Percentiles rank a stretch among this genome's conserved stretches.
Conservation (phyloP, 1,140 invertebrate species). For the Procambarus clarkii region DNA sequence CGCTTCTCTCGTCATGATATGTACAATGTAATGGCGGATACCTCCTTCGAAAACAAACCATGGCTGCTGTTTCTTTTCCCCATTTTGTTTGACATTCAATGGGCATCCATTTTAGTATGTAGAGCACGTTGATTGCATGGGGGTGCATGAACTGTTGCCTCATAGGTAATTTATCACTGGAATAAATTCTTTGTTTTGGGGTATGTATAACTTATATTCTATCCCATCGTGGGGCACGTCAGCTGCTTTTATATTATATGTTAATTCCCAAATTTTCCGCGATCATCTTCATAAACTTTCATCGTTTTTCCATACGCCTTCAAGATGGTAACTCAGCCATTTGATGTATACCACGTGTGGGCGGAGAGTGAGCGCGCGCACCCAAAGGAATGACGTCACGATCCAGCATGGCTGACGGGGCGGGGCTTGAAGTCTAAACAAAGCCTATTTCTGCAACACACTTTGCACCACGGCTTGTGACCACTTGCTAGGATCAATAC, state of each 20-base stretch:
- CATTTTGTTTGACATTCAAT: conserved; percentile 67
- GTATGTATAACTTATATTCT: neutral
- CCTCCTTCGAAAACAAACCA: conserved; percentile 13
- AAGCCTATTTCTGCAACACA: conserved; percentile 66
- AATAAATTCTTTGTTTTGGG: neutral
- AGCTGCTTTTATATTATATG: conserved; percentile 12
- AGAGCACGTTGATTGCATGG: conserved; percentile 61
- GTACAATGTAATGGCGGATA: neutral
- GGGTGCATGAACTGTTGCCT: conserved; percentile 41
- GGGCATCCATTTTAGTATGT: conserved; percentile 66
- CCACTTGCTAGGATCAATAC: conserved; percentile 67
- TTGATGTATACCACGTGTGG: conserved; percentile 61
- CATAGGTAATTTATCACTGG: conserved; percentile 32
- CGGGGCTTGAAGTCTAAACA: conserved; percentile 57
- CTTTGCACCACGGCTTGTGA: conserved; percentile 59
- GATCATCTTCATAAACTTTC: conserved; percentile 15
- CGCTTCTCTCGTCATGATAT: neutral
- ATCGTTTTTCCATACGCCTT: conserved; percentile 52
- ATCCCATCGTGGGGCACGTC: neutral
- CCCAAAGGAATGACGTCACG: conserved; percentile 58
- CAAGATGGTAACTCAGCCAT: conserved; percentile 63
- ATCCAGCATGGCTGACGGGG: conserved; percentile 68
- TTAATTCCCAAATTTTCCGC: conserved; percentile 10
- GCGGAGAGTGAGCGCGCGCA: conserved; percentile 59
- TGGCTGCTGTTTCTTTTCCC: conserved; percentile 43